These are phyloP conservation scores for Fragum whitleyi DNA, from an alignment of 2,888 invertebrate species.

Conservation along the genomic window DNA sequence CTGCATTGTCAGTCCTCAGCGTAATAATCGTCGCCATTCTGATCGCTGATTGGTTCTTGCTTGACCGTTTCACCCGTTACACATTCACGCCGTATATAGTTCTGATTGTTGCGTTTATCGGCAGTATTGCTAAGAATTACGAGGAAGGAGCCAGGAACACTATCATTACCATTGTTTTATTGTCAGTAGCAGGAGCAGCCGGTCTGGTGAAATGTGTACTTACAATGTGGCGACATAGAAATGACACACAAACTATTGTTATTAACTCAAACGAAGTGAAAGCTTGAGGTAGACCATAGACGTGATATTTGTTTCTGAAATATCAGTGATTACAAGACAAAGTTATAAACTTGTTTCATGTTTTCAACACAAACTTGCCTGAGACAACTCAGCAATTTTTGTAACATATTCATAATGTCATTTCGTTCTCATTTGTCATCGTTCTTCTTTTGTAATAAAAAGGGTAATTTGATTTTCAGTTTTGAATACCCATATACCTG, in stretches of 20 bases:
- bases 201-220: constrained; percentile 54
- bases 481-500: no score
- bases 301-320: no score
- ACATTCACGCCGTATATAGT: constrained; percentile 76
- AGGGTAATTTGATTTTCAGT: no score
- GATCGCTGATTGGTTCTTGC: constrained; percentile 77
- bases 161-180: constrained; percentile 37
- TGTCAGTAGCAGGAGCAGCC: constrained; percentile 32
- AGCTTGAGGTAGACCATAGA: neutral
- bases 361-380: no score
- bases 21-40: constrained; percentile 71
- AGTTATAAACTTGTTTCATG: no score
- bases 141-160: constrained; percentile 52
- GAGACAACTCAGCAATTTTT: no score
- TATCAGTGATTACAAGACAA: no score
- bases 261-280: neutral
- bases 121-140: constrained; percentile 69
- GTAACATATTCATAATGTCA: no score
- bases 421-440: no score
- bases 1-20: constrained; percentile 69
- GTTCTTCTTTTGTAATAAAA: no score
- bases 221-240: constrained; percentile 55
- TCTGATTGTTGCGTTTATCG: constrained; percentile 72
- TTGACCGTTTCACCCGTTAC: constrained; percentile 78
- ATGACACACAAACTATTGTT: neutral